Evolutionary conservation across 2,888 invertebrate genomes (phyloP), one percentile per base, ranked within the genome.

Genomic region (Ephialtes manifestator): DNA sequence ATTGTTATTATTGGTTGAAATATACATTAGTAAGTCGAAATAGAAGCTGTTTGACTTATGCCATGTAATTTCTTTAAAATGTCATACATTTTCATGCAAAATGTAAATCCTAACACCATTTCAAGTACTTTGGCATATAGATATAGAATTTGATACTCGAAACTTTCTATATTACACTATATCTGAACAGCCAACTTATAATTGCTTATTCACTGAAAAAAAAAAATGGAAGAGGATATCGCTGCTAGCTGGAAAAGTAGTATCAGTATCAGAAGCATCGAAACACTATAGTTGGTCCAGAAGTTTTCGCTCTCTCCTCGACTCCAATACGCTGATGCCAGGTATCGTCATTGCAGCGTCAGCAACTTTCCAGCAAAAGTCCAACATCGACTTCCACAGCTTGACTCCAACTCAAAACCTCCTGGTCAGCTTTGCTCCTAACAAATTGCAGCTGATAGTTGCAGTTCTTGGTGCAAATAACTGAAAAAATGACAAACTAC

Each of bases 1-100:
- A 24, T 60, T 31, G 31, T 60, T 31, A 55, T 55, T 55, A 24
- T 55, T 24, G 55, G 55, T 24, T 7, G 20, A 55, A 55, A 55
- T 55, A 1, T 55, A 11, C 55, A 24, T 55, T 20, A 24, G 24
- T 20, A 20, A 55, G 11, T 0, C 4, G 53, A 20, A 20, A 5
- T 8, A 20, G 51, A 20, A 18, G 5, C 53, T 53, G 8, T 55
- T 55, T 55, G 11, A 20, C 24, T 55, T 20, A 7, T 48, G n/a
- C 24, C n/a, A 48, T 48, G 48, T n/a, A 48, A 1, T 15, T 48
- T 8, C 11, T 55, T 3, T 5, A 11, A 55, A 20, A 55, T 2
- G 10, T 24, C 39, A 39, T 10, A 10, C 7, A 35, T 0, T 35
- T 7, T 35, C 7, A 35, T 7, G 4, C 7, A 35, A 35, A 35